Conservation (phyloP, 2,113 vertebrate species). For the Rynchops niger region DNA sequence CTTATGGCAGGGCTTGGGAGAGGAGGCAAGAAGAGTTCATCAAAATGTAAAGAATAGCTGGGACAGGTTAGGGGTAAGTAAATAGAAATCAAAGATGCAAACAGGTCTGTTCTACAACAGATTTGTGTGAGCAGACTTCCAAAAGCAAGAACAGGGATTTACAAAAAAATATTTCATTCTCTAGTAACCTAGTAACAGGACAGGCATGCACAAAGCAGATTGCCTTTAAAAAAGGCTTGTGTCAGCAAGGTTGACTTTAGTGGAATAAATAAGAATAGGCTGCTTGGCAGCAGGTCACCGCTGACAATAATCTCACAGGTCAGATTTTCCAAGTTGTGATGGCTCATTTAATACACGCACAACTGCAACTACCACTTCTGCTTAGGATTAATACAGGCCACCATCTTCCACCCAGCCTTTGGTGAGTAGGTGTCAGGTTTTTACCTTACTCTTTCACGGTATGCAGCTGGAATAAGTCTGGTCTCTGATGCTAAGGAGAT, state of each 20-base stretch:
- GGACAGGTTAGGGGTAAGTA: not conserved
- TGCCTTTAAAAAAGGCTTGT: not conserved
- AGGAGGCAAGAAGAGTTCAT: not conserved
- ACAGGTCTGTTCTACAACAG: not conserved
- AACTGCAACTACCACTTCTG: not conserved
- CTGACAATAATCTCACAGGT: not conserved
- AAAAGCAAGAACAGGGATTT: not conserved
- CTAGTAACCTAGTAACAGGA: not conserved
- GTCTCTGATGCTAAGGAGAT: not conserved
- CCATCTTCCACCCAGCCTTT: not conserved
- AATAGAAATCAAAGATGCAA: not conserved
- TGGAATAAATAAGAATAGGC: not conserved
- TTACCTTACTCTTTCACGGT: not conserved
- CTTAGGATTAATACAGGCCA: not conserved
- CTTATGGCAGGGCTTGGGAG: not conserved
- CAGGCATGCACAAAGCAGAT: not conserved
- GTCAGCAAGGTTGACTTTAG: not conserved
- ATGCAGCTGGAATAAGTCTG: not conserved
- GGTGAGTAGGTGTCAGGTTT: not conserved
- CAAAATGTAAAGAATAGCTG: not conserved
- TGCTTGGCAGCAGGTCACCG: not conserved
- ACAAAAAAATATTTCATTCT: not conserved
- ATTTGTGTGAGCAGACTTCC: not conserved
- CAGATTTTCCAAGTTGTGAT: not conserved
- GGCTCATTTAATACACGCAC: not conserved